phyloP scores from a whole-genome alignment of 2,113 vertebrate species.

The Clinocottus analis region DNA sequence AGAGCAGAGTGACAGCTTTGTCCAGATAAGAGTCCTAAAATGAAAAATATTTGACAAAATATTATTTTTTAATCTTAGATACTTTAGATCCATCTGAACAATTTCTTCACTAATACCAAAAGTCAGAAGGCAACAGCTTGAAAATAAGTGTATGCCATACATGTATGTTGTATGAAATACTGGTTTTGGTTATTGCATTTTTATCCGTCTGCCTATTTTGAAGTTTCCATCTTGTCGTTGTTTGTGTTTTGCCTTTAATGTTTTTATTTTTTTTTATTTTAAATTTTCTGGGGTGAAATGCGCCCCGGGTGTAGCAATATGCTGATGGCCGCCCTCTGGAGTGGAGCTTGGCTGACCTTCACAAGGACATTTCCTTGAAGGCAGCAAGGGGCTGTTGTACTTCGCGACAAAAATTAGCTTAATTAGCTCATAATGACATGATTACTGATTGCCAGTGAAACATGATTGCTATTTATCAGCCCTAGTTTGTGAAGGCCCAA shows the following conservation, averaged over 20 bases:
- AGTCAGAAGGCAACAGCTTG: too few species aligned
- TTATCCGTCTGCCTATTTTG: not conserved
- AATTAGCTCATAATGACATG: constrained; percentile 66
- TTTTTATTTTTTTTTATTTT: not conserved
- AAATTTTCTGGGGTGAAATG: constrained; percentile 37
- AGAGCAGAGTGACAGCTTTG: not conserved
- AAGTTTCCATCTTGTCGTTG: constrained; percentile 31
- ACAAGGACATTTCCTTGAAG: constrained; percentile 63
- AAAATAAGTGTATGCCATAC: too few species aligned
- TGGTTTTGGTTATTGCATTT: not conserved
- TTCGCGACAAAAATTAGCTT: constrained; percentile 49
- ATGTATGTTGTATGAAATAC: not conserved
- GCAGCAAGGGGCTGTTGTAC: constrained; percentile 52
- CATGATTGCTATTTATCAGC: constrained; percentile 38
- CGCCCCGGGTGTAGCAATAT: constrained; percentile 57
- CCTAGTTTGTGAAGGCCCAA: not conserved
- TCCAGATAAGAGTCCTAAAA: not conserved
- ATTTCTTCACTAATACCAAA: not conserved
- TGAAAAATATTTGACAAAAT: too few species aligned
- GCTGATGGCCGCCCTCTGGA: constrained; percentile 54
- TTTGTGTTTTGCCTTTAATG: constrained; percentile 44
- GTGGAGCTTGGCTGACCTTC: constrained; percentile 71
- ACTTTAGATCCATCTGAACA: not conserved
- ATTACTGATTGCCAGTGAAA: constrained; percentile 37
- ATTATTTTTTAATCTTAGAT: too few species aligned